Percentiles rank a stretch among this genome's conserved stretches.
phyloP scores from a whole-genome alignment of 2,113 vertebrate genomes.

The Psittacus erithacus region DNA sequence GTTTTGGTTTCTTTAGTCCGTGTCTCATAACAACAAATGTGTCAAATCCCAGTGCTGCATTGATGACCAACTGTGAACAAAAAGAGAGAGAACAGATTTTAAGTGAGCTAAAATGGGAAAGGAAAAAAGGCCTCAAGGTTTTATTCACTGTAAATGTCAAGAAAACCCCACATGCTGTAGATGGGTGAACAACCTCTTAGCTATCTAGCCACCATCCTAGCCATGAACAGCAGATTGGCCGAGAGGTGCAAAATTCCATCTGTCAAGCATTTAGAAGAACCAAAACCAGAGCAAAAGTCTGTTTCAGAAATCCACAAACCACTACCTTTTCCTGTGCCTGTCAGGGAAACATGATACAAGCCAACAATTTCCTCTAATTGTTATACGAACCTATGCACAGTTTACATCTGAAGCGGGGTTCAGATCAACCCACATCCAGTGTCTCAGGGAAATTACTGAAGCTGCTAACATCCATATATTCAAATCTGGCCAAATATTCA shows the following conservation, averaged over 20 bases:
- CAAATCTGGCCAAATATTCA: not conserved
- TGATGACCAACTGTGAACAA: slow-evolving; percentile 87
- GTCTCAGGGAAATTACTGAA: no score
- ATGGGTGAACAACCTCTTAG: not conserved
- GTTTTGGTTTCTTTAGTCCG: slow-evolving; percentile 87
- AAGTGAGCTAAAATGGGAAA: not conserved
- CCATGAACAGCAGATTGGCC: not conserved
- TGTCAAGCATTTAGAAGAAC: not conserved
- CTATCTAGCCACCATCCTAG: not conserved
- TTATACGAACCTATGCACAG: not conserved
- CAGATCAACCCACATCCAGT: no score
- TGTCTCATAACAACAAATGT: slow-evolving; percentile 99
- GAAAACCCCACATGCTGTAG: accelerated
- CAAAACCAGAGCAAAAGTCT: not conserved
- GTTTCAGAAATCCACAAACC: not conserved
- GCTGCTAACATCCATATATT: not conserved
- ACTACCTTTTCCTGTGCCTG: not conserved
- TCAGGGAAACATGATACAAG: not conserved
- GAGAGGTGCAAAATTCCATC: not conserved
- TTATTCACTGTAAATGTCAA: not conserved
- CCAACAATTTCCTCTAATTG: not conserved
- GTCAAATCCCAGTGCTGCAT: slow-evolving; percentile 95
- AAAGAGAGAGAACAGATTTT: not conserved
- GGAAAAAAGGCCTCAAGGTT: not conserved
- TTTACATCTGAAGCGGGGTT: not conserved